Percentiles rank a stretch among this genome's conserved stretches.
Evolutionary conservation across 2,113 vertebrate species (phyloP).

Genomic region (Oceanites oceanicus): DNA sequence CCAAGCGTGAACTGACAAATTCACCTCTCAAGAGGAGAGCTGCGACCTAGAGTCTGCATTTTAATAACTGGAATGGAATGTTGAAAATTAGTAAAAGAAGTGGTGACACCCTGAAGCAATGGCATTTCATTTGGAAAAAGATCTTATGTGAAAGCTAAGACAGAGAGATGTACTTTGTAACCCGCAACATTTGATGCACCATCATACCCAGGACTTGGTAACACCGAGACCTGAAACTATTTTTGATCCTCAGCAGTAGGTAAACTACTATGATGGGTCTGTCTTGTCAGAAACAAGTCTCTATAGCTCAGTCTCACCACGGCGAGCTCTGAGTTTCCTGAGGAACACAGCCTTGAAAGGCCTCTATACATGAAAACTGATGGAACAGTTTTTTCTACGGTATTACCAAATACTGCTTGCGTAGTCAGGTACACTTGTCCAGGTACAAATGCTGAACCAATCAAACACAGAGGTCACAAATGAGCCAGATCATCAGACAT

Average conservation of each 20-base stretch:
- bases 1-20: background rate
- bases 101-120: background rate
- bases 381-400: background rate
- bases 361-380: background rate
- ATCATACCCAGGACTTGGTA: background rate
- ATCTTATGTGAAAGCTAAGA: background rate
- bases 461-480: background rate
- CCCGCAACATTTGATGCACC: rapidly evolving
- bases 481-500: background rate
- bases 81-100: background rate
- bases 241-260: background rate
- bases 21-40: background rate
- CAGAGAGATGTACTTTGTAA: background rate
- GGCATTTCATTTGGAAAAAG: background rate
- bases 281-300: background rate
- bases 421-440: background rate
- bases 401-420: background rate
- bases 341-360: background rate
- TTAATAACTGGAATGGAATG: background rate
- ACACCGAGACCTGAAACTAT: background rate
- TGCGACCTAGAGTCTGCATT: background rate
- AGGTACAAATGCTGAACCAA: background rate
- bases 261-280: background rate
- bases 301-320: background rate
- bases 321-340: background rate